Base-by-base conservation (phyloP, 64 coral and sea anemone species). In the Actinia tenebrosa region DNA sequence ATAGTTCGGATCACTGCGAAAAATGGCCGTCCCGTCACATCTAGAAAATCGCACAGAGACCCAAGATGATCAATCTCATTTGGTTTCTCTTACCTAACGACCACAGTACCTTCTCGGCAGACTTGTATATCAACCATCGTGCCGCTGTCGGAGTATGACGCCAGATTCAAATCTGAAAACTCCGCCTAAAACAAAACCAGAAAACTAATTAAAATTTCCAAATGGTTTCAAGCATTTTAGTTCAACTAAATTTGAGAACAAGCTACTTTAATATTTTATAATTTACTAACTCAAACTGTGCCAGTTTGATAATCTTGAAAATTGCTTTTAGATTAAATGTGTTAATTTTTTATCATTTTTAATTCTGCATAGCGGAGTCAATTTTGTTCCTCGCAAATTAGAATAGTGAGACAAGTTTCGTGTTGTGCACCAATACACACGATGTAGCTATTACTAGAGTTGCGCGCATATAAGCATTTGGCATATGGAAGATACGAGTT, bases 41-140 rank as follows among this genome's bases (percentile, higher is more conserved):
- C 7, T 50, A 50, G 47, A 50, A 37, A 37, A 7, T 20, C 20
- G 7, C 8, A 69, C 22, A 69, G 22, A 22, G 8, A 69, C 64
- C 14, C 60, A 61, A 18, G 15, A 61, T n/a, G 4, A 2, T 14
- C 44, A 37, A 37, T 37, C 30, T 37, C 30, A 37, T 37, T 19
- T 0, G 3, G 15, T 14, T 71, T 18, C 17, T 18, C 20, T 81
- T 90, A 95, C 97, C 97, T 99, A 52, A 99, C 97, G 56, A 99
- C 97, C 44, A 99, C 88, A 11, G 97, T 99, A 22, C 93, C 97
- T 43, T 95, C 97, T 3, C 93, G 93, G 44, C 85, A 95, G 16
- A 99, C 97, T 15, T 99, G 97, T 54, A 99, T 99, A 81, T 99
- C 97, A 11, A 99, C 97, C 93, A 99, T 94, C 1, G 97, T 99